Evolutionary conservation across 2,797 vertebrate genomes (phyloP).

Genomic region (Botia kubotai): DNA sequence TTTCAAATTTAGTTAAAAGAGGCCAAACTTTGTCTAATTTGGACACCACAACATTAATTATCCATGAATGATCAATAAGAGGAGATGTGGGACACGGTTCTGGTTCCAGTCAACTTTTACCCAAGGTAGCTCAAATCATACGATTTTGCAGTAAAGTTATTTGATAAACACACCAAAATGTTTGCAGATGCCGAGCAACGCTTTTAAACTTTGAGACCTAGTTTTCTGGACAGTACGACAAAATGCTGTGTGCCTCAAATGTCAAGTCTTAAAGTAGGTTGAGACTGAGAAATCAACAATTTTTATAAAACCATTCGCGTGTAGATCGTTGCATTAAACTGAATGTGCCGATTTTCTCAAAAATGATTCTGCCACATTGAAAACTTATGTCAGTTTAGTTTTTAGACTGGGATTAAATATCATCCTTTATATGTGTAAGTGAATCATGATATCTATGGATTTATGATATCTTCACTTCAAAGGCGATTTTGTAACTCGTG

Average conservation of each 20-base stretch:
- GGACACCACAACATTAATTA: slow-evolving; percentile 59
- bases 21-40: slow-evolving; percentile 60
- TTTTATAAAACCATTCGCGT: neutral
- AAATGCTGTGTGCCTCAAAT: neutral
- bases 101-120: slow-evolving; percentile 43
- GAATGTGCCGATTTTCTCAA: neutral
- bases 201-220: slow-evolving; percentile 51
- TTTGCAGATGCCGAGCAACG: slow-evolving; percentile 18
- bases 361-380: neutral
- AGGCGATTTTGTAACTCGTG: slow-evolving; percentile 45
- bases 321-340: neutral
- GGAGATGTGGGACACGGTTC: slow-evolving; percentile 48
- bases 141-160: slow-evolving; percentile 36
- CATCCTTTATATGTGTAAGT: neutral
- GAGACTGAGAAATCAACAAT: neutral
- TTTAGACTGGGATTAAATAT: neutral
- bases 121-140: slow-evolving; percentile 35
- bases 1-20: slow-evolving; percentile 73
- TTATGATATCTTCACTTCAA: slow-evolving; percentile 22
- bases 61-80: slow-evolving; percentile 65
- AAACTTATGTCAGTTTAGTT: neutral
- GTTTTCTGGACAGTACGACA: slow-evolving; percentile 38
- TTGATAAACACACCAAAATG: slow-evolving; percentile 24
- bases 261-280: neutral
- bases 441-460: slow-evolving; percentile 24